phyloP scores from a whole-genome alignment of 2,797 vertebrate genomes.

The Mastacembelus armatus region DNA sequence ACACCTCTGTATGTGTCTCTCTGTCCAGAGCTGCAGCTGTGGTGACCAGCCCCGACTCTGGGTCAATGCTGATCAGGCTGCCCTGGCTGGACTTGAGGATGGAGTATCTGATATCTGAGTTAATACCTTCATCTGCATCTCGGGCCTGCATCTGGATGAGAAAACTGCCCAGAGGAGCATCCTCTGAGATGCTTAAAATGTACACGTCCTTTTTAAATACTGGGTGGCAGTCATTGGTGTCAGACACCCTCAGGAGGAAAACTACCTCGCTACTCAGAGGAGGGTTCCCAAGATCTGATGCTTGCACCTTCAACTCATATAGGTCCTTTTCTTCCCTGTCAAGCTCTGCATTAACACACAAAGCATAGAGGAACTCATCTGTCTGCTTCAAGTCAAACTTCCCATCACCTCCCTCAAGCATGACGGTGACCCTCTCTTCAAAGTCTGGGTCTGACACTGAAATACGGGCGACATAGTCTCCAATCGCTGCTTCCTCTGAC shows the following conservation, averaged over 20 bases:
- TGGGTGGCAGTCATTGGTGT: slow-evolving; percentile 90
- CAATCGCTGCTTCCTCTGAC: slow-evolving; percentile 86
- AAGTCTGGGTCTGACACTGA: slow-evolving; percentile 91
- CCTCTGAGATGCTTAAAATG: slow-evolving; percentile 83
- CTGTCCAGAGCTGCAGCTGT: slow-evolving; percentile 83
- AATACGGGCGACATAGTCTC: slow-evolving; percentile 90
- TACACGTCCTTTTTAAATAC: slow-evolving; percentile 83
- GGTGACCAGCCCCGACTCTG: slow-evolving; percentile 85
- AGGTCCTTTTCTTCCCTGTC: slow-evolving; percentile 87
- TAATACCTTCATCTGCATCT: slow-evolving; percentile 87
- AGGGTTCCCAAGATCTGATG: slow-evolving; percentile 86
- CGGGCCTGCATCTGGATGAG: slow-evolving; percentile 85
- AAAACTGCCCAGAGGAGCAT: slow-evolving; percentile 83
- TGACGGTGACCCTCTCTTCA: slow-evolving; percentile 65
- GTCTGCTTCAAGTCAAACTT: slow-evolving; percentile 84
- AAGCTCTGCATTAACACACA: slow-evolving; percentile 86
- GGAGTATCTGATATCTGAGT: slow-evolving; percentile 84
- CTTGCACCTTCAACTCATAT: slow-evolving; percentile 86
- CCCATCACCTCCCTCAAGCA: slow-evolving; percentile 83
- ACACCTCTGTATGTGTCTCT: slow-evolving; percentile 82
- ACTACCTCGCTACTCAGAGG: slow-evolving; percentile 80
- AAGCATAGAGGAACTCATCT: slow-evolving; percentile 85
- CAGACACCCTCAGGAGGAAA: slow-evolving; percentile 84
- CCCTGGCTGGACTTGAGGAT: slow-evolving; percentile 72
- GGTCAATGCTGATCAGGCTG: slow-evolving; percentile 80